Evolutionary conservation across 2,797 vertebrate genomes (phyloP).

Genomic region (Galagoides demidoff): DNA sequence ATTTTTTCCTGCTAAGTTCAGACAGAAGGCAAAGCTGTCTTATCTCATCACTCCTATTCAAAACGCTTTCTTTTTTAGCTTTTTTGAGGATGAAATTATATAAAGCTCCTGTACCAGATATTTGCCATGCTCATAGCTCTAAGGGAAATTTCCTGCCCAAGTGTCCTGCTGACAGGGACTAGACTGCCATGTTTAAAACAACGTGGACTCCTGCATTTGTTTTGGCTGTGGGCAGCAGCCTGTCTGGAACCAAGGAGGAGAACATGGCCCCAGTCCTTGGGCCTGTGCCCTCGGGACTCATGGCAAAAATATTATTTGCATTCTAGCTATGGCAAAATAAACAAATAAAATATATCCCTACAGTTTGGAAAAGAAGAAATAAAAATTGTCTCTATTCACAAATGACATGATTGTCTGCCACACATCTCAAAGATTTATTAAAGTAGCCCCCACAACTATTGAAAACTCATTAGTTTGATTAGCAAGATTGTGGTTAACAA

Average conservation of each 20-base stretch:
- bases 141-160: neutral
- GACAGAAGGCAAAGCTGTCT: neutral
- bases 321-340: neutral
- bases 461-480: neutral
- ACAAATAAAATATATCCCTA: neutral
- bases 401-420: neutral
- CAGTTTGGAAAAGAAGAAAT: neutral
- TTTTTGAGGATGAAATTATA: neutral
- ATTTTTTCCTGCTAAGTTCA: neutral
- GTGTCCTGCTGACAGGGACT: neutral
- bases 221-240: neutral
- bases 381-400: neutral
- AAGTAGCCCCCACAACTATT: neutral
- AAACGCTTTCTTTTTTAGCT: neutral
- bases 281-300: too few relatives aligned
- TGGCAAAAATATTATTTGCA: neutral
- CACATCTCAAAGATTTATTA: neutral
- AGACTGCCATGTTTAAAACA: neutral
- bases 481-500: neutral
- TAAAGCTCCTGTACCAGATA: neutral
- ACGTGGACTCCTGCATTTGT: neutral
- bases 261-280: neutral
- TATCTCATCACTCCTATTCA: neutral
- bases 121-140: neutral
- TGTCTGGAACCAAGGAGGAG: neutral